Conservation (phyloP, 2,113 vertebrate genomes). For the Anguilla japonica region DNA sequence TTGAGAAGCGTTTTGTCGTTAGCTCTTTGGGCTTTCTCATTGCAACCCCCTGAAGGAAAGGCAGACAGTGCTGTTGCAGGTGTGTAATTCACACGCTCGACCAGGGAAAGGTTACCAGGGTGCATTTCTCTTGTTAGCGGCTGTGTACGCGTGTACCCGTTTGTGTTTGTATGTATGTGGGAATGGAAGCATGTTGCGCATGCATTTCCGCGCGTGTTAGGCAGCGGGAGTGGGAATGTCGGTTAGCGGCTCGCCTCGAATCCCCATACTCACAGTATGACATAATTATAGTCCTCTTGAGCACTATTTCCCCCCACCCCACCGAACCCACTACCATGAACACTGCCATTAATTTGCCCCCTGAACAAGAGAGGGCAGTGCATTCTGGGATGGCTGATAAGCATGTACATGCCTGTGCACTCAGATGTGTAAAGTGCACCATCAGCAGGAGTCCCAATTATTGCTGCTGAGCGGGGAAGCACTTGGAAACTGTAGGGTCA, state of each 20-base stretch:
- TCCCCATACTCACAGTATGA: conserved; percentile 27
- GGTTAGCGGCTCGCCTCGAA: conserved; percentile 11
- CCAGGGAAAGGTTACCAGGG: not conserved
- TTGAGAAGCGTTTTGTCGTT: not conserved
- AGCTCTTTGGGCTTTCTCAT: not conserved
- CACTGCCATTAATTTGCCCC: conserved; percentile 17
- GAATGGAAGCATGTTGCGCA: no score
- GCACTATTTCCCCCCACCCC: not conserved
- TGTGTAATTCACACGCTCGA: not conserved
- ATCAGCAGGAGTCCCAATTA: conserved; percentile 37
- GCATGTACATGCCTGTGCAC: conserved; percentile 2
- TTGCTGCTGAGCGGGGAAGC: not conserved
- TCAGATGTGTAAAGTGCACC: conserved; percentile 27
- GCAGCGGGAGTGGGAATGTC: conserved; percentile 29
- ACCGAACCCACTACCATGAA: not conserved
- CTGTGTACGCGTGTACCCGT: not conserved
- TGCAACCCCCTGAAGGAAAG: not conserved
- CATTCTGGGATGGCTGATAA: not conserved
- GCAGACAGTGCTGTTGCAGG: not conserved
- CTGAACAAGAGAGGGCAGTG: not conserved
- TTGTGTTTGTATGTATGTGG: conserved; percentile 8
- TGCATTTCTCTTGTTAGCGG: not conserved
- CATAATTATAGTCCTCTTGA: conserved; percentile 37
- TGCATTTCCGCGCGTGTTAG: no score
- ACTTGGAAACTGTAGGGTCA: not conserved